Percentiles rank a stretch among this genome's conserved stretches.
Conservation (phyloP, 2,113 vertebrate species). For the Mus spicilegus region DNA sequence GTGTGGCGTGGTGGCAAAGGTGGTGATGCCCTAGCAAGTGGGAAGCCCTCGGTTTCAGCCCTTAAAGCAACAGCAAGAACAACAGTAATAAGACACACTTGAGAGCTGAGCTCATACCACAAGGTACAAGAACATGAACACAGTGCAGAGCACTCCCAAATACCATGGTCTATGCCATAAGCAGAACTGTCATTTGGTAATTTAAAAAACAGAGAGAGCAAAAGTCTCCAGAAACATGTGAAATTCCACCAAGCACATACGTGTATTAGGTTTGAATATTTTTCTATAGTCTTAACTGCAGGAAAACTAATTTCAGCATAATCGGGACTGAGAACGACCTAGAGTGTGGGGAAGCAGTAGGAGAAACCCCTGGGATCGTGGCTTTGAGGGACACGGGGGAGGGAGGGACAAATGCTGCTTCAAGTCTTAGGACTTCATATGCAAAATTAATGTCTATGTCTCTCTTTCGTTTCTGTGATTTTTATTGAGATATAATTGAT, state of each 20-base stretch:
- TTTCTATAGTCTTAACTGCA: not conserved
- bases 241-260: not conserved
- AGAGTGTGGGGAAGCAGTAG: not conserved
- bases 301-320: not conserved
- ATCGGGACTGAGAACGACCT: not conserved
- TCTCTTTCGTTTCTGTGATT: not conserved
- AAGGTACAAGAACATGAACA: not conserved
- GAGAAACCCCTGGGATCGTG: not conserved
- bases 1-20: not conserved
- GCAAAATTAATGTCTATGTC: not conserved
- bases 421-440: not conserved
- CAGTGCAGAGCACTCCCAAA: not conserved
- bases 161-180: not conserved
- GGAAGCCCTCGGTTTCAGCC: not conserved
- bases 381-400: not conserved
- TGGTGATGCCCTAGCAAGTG: not conserved
- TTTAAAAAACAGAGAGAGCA: not conserved
- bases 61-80: not conserved
- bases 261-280: not conserved
- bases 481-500: not conserved
- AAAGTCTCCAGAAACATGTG: not conserved
- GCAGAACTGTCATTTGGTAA: not conserved
- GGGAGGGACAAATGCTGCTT: not conserved
- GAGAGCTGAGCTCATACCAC: not conserved
- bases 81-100: not conserved